Evolutionary conservation across 2,797 vertebrate genomes (phyloP), one percentile per base, ranked within the genome.

Genomic region (Streptopelia turtur): DNA sequence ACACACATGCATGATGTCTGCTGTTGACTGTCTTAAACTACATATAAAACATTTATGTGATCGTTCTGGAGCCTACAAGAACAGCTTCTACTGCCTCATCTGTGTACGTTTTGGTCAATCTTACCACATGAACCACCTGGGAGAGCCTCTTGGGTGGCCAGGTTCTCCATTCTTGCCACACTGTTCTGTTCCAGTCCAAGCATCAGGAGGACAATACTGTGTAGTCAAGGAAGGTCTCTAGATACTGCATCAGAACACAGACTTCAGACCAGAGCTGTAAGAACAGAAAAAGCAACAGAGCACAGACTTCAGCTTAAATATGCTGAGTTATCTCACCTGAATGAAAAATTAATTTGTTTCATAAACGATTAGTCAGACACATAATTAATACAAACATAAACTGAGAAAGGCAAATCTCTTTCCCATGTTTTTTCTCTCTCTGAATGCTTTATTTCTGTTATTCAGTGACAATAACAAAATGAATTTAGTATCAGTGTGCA

Each of bases 1-100:
- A 28, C 23, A 59, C 2, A 20, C 5, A 12, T 10, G 11, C 16
- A 23, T 1, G 0, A 27, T 55, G 8, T n/a, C 28, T 45, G 33
- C 27, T 64, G 2, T n/a, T 28, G 16, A 33, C 16, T 21, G 7
- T 9, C 7, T 50, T 17, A 39, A 71, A 35, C 15, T 53, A 35
- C 41, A 7, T 49, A 17, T 5, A 70, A 41, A 70, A 9, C 5
- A 18, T 37, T 15, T 21, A 16, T 4, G 17, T 11, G 18, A 43
- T 18, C 13, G 31, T 56, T 84, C 28, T 27, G 64, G 12, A 82
- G 24, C 10, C 16, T 20, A 39, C 37, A 64, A 21, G 21, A 75
- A 11, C 14, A 43, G 10, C 16, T 77, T 65, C 55, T 41, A 33
- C 10, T 39, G 35, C 11, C 4, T 55, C 16, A 22, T 49, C 28